These are phyloP conservation scores for Phrynocephalus versicolor DNA, from an alignment of 2,113 vertebrate species.

Conservation along the genomic window DNA sequence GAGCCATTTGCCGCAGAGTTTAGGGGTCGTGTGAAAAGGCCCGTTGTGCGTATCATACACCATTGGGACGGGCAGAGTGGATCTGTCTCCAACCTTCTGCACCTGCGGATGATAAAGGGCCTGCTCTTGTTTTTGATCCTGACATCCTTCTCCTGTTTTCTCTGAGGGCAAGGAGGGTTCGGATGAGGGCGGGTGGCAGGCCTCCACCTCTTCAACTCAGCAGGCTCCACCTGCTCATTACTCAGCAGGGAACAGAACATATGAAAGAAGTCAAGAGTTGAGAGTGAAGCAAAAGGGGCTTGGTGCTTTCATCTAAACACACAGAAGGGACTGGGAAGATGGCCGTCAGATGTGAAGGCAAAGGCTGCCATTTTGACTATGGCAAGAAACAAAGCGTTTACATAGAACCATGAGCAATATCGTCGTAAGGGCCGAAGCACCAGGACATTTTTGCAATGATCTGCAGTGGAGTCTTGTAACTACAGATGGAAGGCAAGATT, in stretches of 20 bases:
- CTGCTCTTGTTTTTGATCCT: not conserved
- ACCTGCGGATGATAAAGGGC: not conserved
- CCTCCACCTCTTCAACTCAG: constrained; percentile 10
- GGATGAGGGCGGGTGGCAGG: not conserved
- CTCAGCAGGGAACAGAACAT: not conserved
- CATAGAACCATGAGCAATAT: not conserved
- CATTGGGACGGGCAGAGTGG: not conserved
- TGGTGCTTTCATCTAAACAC: constrained; percentile 7
- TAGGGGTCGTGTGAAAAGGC: too few species aligned
- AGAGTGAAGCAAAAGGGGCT: not conserved
- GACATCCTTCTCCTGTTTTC: not conserved
- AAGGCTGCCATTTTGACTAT: not conserved
- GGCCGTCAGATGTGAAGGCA: not conserved
- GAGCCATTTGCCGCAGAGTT: too few species aligned
- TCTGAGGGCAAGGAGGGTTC: not conserved
- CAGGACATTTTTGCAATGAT: not conserved
- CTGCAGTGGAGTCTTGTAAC: not conserved
- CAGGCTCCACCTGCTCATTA: not conserved
- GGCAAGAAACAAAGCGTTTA: not conserved
- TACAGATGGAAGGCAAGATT: not conserved
- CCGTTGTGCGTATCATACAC: not conserved
- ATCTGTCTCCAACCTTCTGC: not conserved
- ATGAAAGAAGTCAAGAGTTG: constrained; percentile 8
- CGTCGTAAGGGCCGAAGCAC: not conserved
- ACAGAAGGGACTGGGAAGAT: not conserved